These are phyloP conservation scores for Micoletzkya japonica DNA, from an alignment of 2,888 invertebrate genomes.

Conservation along the genomic window DNA sequence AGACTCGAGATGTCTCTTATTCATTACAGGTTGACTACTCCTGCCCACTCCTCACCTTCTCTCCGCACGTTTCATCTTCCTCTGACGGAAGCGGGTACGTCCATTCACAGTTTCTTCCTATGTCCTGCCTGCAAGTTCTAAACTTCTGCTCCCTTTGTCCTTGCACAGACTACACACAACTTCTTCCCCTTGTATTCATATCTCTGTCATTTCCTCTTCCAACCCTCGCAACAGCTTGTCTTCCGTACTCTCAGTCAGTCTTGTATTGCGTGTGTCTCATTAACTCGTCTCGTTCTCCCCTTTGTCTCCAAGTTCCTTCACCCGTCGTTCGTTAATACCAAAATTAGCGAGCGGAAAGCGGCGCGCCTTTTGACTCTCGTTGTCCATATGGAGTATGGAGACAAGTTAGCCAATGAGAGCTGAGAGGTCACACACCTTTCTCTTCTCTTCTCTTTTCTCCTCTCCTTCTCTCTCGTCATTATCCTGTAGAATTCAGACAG, in stretches of 20 bases:
- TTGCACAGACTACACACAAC: neutral
- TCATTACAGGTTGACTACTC: too few relatives aligned
- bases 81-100: too few relatives aligned
- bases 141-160: too few relatives aligned
- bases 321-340: slow-evolving; percentile 7
- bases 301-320: neutral
- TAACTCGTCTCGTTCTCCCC: slow-evolving; percentile 14
- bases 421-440: neutral
- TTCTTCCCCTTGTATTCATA: neutral
- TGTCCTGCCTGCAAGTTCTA: too few relatives aligned
- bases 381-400: neutral
- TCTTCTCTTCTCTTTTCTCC: neutral
- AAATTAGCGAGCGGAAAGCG: slow-evolving; percentile 5
- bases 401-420: neutral
- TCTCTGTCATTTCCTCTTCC: neutral
- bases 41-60: too few relatives aligned
- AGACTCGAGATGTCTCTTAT: too few relatives aligned
- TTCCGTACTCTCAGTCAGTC: slow-evolving; percentile 5
- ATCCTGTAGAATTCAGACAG: too few relatives aligned
- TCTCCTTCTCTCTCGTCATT: neutral
- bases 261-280: slow-evolving; percentile 22
- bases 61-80: too few relatives aligned
- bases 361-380: neutral
- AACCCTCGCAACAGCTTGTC: too few relatives aligned
- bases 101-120: too few relatives aligned